These are phyloP conservation scores for Luidia sarsii DNA, from an alignment of 53 echinoderm and acorn worm species.

Conservation along the genomic window DNA sequence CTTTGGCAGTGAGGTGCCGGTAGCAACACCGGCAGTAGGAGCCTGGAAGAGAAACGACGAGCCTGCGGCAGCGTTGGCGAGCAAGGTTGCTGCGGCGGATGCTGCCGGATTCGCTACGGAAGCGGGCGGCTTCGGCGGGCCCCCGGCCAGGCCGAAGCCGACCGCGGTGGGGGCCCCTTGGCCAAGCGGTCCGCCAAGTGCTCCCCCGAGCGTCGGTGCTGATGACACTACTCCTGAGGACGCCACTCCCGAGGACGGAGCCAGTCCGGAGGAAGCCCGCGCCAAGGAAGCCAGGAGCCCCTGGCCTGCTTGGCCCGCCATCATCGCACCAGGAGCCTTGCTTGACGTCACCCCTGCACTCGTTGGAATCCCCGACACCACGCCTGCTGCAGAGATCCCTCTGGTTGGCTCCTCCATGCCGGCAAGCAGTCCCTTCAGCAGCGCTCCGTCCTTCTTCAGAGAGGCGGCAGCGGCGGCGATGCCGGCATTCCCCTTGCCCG, in stretches of 20 bases:
- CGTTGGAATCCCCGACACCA: no score
- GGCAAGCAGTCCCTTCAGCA: constrained; percentile 21
- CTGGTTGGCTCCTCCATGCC: neutral
- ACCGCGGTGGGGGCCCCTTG: constrained; percentile 5
- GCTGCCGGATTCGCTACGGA: neutral
- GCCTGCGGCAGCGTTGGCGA: constrained; percentile 5
- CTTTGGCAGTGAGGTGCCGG: neutral
- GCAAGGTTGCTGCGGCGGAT: neutral
- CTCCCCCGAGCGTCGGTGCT: neutral
- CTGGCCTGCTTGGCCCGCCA: constrained; percentile 6
- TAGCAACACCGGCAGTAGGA: neutral
- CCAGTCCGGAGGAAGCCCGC: neutral
- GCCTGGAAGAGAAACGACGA: constrained; percentile 7
- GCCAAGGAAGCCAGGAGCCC: no score
- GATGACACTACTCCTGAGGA: neutral
- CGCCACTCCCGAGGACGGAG: neutral
- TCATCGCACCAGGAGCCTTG: neutral
- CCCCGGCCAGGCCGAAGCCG: neutral
- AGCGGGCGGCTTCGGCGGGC: neutral
- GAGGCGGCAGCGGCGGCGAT: no score
- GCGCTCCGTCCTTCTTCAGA: no score
- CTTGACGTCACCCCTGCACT: constrained; percentile 10
- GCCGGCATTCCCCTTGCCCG: no score
- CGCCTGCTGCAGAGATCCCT: neutral
- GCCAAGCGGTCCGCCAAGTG: constrained; percentile 1